phyloP scores from a whole-genome alignment of 2,888 invertebrate species.

The Leptopilina syphax region DNA sequence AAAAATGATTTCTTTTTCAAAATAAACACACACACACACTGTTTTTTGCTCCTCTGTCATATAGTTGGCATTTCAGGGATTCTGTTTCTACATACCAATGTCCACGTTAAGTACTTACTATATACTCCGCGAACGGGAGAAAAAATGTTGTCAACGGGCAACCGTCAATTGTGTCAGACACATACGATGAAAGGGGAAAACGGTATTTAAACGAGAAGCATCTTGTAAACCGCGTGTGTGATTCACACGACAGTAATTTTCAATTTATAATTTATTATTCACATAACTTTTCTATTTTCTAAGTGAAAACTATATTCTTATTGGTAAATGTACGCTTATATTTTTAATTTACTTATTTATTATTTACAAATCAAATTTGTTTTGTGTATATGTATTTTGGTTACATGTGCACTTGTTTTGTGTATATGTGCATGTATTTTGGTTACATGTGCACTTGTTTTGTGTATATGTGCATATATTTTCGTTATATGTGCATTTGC shows the following conservation, averaged over 20 bases:
- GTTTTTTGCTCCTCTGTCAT: slow-evolving; percentile 17
- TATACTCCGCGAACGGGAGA: slow-evolving; percentile 4
- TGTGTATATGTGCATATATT: no score
- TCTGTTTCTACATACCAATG: slow-evolving; percentile 39
- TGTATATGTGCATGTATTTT: no score
- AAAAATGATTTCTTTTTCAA: slow-evolving; percentile 53
- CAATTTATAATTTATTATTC: background rate
- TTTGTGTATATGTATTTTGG: no score
- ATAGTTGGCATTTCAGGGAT: slow-evolving; percentile 35
- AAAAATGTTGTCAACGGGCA: slow-evolving; percentile 37
- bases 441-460: no score
- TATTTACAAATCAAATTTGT: no score
- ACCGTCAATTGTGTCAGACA: slow-evolving; percentile 25
- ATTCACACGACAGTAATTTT: slow-evolving; percentile 17
- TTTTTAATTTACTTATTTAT: no score
- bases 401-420: no score
- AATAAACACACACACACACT: slow-evolving; percentile 40
- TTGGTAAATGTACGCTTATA: no score
- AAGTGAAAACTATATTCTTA: background rate
- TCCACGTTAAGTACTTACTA: slow-evolving; percentile 27
- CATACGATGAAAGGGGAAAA: slow-evolving; percentile 31
- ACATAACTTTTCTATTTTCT: background rate
- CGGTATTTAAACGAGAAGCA: slow-evolving; percentile 17
- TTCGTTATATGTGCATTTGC: no score
- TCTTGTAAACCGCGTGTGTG: slow-evolving; percentile 25